Base-by-base conservation (phyloP, 2,113 vertebrate genomes). In the Misgurnus anguillicaudatus region DNA sequence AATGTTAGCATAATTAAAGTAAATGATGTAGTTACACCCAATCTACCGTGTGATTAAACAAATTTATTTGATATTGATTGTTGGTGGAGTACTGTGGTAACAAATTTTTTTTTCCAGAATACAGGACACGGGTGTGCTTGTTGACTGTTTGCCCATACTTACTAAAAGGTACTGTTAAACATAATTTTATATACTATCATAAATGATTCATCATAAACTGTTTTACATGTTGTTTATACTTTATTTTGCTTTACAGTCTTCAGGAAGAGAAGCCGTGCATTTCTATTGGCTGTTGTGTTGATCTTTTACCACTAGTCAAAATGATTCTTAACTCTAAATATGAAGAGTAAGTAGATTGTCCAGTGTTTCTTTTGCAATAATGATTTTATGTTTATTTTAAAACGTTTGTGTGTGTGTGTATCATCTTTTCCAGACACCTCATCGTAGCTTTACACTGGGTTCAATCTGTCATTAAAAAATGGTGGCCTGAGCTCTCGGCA, bases 211-310 rank as follows among this genome's bases (percentile, higher is more conserved):
- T 4, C 13, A 10, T 48, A 16, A 16, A 9, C 38, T 57, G 47
- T 4, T 48, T 42, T 19, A 41, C n/a, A 57, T 58, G 38, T 73
- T 65, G 11, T 10, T 60, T 31, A 53, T 38, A 36, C 21, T 24
- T 24, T 63, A 82, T 57, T 13, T 38, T 4, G 0, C 38, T 73
- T 36, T 88, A 10, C 91, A 99, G 98, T 92, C 95, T 99, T 92
- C 95, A 98, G 92, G 94, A 95, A 83, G 96, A 96, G 91, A 93
- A 95, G 82, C 90, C 96, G 2, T 94, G 92, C 85, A 89, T 99
- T 88, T 98, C 98, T 72, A 89, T 96, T 87, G 98, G 98, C 87
- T 98, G 98, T 93, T 99, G 98, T 84, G 96, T 99, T 83, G 98
- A 99, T 88, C 96, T 99, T 84, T 88, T 98, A 82, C 96, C 96